These are phyloP conservation scores for Narcine bancroftii DNA, from an alignment of 2,113 vertebrate genomes.

Conservation along the genomic window DNA sequence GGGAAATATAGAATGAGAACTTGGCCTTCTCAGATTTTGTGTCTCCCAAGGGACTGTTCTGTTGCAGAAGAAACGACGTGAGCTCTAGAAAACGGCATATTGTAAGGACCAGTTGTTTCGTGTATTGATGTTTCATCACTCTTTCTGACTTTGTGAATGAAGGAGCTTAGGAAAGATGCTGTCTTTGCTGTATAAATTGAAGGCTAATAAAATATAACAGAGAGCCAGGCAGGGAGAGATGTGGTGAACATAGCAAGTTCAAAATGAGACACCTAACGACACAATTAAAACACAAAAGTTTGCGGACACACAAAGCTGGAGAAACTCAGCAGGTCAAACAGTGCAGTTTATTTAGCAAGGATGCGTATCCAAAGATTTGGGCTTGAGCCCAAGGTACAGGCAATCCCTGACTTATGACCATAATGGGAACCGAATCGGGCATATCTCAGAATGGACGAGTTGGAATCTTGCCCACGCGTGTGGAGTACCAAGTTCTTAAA, in stretches of 20 bases:
- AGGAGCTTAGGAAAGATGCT: neutral
- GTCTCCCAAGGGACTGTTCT: neutral
- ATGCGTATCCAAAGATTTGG: no score
- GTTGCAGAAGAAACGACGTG: neutral
- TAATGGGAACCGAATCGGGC: no score
- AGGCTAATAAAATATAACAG: neutral
- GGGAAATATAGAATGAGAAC: no score
- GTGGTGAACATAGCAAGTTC: neutral
- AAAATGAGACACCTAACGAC: neutral
- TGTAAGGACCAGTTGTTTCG: neutral
- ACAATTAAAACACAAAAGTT: no score
- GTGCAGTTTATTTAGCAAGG: no score
- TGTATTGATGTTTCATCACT: neutral
- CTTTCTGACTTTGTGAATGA: neutral
- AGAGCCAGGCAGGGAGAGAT: neutral
- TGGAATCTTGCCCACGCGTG: no score
- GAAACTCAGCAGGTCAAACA: no score
- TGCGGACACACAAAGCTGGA: no score
- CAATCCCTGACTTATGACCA: no score
- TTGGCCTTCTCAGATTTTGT: neutral
- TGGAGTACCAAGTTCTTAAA: no score
- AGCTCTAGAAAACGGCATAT: neutral
- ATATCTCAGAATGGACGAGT: no score
- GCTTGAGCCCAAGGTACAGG: no score
- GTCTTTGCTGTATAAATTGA: neutral